A percentile compares a stretch with the other conserved stretches of the same genome.
Evolutionary conservation across 1,140 invertebrate genomes (phyloP).

Genomic region (Drosophila guanche): DNA sequence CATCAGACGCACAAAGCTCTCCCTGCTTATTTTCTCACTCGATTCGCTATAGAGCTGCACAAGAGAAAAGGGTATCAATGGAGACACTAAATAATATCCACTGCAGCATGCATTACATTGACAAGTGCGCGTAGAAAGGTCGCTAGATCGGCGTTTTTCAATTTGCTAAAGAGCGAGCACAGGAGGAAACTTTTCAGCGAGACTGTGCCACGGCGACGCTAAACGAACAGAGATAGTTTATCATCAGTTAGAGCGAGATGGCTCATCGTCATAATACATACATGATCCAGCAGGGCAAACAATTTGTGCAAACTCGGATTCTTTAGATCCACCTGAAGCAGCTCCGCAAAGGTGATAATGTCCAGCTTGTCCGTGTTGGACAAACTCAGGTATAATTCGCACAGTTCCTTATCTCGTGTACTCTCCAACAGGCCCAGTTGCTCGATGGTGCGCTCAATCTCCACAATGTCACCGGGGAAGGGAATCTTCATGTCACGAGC

Average conservation of each 20-base stretch:
- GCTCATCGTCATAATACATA: conserved; percentile 24
- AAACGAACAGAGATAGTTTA: neutral
- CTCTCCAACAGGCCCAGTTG: conserved; percentile 84
- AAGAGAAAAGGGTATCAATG: neutral
- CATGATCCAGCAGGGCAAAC: conserved; percentile 74
- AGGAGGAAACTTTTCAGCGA: conserved; percentile 75
- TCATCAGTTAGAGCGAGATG: neutral
- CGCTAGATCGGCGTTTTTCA: conserved; percentile 68
- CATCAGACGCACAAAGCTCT: conserved; percentile 64
- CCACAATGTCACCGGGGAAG: conserved; percentile 88
- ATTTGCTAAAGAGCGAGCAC: conserved; percentile 74
- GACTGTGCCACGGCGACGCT: conserved; percentile 64
- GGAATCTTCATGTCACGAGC: conserved; percentile 93
- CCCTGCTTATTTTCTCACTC: conserved; percentile 57
- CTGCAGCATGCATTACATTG: conserved; percentile 49
- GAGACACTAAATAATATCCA: neutral
- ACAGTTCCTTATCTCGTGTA: conserved; percentile 56
- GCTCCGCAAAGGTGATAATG: conserved; percentile 69
- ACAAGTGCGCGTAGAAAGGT: conserved; percentile 64
- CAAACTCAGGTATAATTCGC: conserved; percentile 49
- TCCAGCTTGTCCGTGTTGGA: conserved; percentile 67
- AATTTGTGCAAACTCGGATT: conserved; percentile 66
- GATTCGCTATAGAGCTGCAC: conserved; percentile 68
- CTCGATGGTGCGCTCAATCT: conserved; percentile 90
- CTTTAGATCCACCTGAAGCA: conserved; percentile 64